phyloP scores from a whole-genome alignment of 2,888 invertebrate species.

The Microctonus aethiopoides region DNA sequence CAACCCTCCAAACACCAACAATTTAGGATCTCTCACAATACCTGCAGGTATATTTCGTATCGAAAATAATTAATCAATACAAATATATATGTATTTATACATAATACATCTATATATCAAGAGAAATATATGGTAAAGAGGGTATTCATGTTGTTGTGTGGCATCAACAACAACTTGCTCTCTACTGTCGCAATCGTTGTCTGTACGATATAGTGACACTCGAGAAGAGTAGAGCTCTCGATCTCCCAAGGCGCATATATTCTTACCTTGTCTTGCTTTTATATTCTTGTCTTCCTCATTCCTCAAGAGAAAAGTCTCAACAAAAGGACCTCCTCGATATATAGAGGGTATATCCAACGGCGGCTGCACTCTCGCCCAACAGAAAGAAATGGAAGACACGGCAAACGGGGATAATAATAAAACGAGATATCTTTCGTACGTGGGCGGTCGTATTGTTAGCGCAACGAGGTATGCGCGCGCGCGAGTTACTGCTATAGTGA shows the following conservation, averaged over 20 bases:
- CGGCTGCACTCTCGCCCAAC: constrained; percentile 31
- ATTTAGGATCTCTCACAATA: constrained; percentile 6
- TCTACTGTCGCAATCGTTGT: constrained; percentile 9
- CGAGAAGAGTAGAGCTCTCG: constrained; percentile 24
- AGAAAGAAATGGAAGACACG: constrained; percentile 34
- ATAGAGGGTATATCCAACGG: constrained; percentile 30
- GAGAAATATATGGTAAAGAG: not conserved
- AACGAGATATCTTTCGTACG: constrained; percentile 63
- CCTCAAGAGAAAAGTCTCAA: constrained; percentile 12
- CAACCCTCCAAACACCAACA: constrained; percentile 11
- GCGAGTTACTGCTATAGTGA: constrained; percentile 25
- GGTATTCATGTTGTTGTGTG: not conserved
- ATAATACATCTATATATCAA: not conserved
- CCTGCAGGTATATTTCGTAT: not conserved
- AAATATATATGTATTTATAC: not conserved
- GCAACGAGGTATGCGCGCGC: constrained; percentile 61
- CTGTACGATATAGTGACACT: constrained; percentile 9
- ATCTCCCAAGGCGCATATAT: constrained; percentile 28
- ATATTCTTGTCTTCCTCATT: constrained; percentile 25
- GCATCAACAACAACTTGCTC: not conserved
- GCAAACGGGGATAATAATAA: constrained; percentile 60
- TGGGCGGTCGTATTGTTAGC: constrained; percentile 66
- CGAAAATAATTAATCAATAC: constrained; percentile 4
- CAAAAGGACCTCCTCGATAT: constrained; percentile 15
- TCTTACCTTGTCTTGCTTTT: constrained; percentile 1